Evolutionary conservation across 2,797 vertebrate species (phyloP), one percentile per base, ranked within the genome.

Genomic region (Pipistrellus nathusii): DNA sequence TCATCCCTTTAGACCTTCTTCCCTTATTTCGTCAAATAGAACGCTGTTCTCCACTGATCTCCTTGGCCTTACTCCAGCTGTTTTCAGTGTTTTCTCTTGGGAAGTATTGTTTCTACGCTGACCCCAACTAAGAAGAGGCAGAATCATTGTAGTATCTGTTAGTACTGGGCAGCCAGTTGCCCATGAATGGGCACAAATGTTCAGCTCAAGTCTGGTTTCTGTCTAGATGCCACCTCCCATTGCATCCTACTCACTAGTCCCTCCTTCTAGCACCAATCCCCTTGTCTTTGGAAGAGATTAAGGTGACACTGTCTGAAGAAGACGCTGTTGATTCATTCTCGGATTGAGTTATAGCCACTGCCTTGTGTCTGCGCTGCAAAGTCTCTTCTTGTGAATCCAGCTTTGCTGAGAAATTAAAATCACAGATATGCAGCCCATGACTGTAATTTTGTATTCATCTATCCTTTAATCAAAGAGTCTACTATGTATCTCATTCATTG

Each of bases 271-370:
- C 21, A 30, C 9, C n/a, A 30, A 2, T 10, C 11, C 68, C 2
- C 11, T 23, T 53, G 41, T 32, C 21, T 84, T 53, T n/a, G 44
- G 17, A 57, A 46, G 51, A 71, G 23, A 27, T 1, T 1, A 8
- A 44, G 44, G 2, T 2, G 9, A 1, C 8, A 44, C 4, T 51
- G 0, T 44, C 0, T 59, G 48, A 64, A 35, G 78, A 51, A 15
- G 32, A 32, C 4, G 23, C n/a, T 21, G 17, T 5, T 35, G 0
- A 0, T 38, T 30, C 8, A 25, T 20, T 32, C 15, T 13, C 7
- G 15, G 0, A 12, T 53, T 75, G 41, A 69, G 4, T 23, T 82
- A n/a, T 6, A 53, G 21, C 3, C 15, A 3, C 9, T 13, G 12
- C 46, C 8, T 35, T 23, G 0, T 6, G 5, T 77, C 25, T 48